phyloP scores from a whole-genome alignment of 2,797 vertebrate genomes.

The Cyprinodon diabolis region DNA sequence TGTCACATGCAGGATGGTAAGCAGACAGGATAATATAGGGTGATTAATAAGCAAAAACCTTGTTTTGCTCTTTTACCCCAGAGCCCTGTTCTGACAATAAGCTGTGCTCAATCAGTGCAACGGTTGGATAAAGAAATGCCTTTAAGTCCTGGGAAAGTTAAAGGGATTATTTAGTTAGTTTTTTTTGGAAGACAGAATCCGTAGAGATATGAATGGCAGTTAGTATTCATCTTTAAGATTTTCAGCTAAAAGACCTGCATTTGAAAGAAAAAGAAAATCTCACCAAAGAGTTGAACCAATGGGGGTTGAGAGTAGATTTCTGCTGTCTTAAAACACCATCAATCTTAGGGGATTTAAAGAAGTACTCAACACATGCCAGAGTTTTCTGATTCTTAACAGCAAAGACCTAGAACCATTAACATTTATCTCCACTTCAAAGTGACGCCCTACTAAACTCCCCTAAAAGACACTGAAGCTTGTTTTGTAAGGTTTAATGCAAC shows the following conservation, averaged over 20 bases:
- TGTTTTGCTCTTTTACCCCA: constrained; percentile 18
- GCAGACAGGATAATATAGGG: constrained; percentile 45
- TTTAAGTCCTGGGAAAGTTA: constrained; percentile 5
- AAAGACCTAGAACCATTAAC: neutral
- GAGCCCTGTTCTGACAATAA: constrained; percentile 20
- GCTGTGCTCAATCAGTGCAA: constrained; percentile 19
- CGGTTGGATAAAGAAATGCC: constrained; percentile 4
- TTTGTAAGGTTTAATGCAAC: too few relatives aligned
- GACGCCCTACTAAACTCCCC: neutral
- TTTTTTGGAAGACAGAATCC: neutral
- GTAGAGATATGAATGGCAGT: neutral
- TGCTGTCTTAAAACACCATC: neutral
- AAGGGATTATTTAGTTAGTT: neutral
- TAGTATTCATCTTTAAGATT: neutral
- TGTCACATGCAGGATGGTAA: constrained; percentile 42
- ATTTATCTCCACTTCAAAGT: neutral
- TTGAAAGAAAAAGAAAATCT: neutral
- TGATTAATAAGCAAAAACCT: constrained; percentile 52
- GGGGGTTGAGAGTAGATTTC: neutral
- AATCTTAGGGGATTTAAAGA: neutral
- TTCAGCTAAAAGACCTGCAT: neutral
- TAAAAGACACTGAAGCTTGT: neutral
- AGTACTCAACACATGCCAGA: neutral
- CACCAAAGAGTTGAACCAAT: neutral
- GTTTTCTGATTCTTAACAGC: neutral